Evolutionary conservation across 2,113 vertebrate genomes (phyloP), one percentile per base, ranked within the genome.

Genomic region (Hucho hucho): DNA sequence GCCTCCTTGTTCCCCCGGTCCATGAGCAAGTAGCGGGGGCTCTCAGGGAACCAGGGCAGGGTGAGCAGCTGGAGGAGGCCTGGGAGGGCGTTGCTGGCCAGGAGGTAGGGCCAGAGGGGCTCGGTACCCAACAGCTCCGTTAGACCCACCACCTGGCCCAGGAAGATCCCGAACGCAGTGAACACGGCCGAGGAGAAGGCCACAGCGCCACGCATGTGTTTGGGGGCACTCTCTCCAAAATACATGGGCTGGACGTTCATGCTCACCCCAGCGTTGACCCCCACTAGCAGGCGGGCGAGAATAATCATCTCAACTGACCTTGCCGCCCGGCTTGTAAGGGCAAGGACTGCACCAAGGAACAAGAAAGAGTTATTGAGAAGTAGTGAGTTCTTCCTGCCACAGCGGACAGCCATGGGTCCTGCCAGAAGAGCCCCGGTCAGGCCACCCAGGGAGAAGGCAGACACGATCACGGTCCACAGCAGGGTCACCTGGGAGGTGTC

Each of bases 201-300:
- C 75, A 95, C 93, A 0, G 93, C 92, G 25, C 96, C 96, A n/a
- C 95, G 84, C n/a, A 96, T 89, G 43, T 95, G 89, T 85, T 91
- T 94, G 3, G 95, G 95, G 0, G 95, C 94, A 0, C 95, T 96
- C 82, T 97, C 96, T 0, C 95, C 95, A 61, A 98, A 93, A 65
- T 97, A 97, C 96, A 97, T 97, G 4, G 96, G 96, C 89, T 97
- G 96, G 65, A 97, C 74, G 3, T 91, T 96, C 95, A 98, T 96
- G 78, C 96, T 94, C 6, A 98, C 89, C 0, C 96, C 95, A 68
- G 90, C 89, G 74, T 94, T 97, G 25, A 98, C 4, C 0, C 97
- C 96, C 25, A 93, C 84, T 0, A 97, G 87, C 61, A 97, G 79
- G 2, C 97, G 93, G 25, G 95, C 92, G 0, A 95, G 26, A 80